Percentiles rank a stretch among this genome's conserved stretches.
Conservation (phyloP, 2,888 invertebrate species). For the Dimorphilus gyrociliatus region DNA sequence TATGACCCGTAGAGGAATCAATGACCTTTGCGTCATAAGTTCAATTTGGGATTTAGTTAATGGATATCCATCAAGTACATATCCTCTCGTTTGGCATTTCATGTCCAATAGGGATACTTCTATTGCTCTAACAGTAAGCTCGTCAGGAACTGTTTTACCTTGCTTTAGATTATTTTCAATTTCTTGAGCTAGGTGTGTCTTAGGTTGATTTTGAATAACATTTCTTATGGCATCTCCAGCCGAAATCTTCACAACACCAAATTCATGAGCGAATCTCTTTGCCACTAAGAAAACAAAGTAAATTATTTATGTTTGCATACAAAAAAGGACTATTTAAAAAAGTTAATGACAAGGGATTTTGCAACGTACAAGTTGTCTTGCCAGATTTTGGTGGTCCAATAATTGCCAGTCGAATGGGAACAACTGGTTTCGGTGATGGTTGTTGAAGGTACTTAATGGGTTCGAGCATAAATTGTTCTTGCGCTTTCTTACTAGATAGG, state of each 20-base stretch:
- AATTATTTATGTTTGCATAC: neutral
- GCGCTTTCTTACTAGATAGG: constrained; percentile 18
- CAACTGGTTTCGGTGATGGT: constrained; percentile 31
- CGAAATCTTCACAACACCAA: constrained; percentile 32
- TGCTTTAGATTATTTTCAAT: constrained; percentile 22
- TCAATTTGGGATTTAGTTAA: constrained; percentile 27
- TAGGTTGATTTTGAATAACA: constrained; percentile 25
- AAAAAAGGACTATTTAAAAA: too few species aligned
- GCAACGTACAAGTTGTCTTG: constrained; percentile 34
- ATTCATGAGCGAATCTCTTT: constrained; percentile 31
- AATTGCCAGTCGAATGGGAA: constrained; percentile 34
- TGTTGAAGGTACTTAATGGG: constrained; percentile 29
- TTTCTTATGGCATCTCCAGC: constrained; percentile 33
- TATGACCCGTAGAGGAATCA: constrained; percentile 33
- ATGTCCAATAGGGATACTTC: constrained; percentile 32
- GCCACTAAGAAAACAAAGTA: constrained; percentile 21
- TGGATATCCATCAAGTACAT: constrained; percentile 34
- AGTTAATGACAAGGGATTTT: too few species aligned
- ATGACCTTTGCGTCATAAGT: constrained; percentile 27
- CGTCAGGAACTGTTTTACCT: constrained; percentile 31
- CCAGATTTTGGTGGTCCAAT: constrained; percentile 38
- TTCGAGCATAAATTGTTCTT: constrained; percentile 29
- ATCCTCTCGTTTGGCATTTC: constrained; percentile 35
- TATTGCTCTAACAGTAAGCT: constrained; percentile 30
- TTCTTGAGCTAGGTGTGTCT: constrained; percentile 20